phyloP scores from a whole-genome alignment of 2,888 invertebrate species.

The Euplagia quadripunctaria region DNA sequence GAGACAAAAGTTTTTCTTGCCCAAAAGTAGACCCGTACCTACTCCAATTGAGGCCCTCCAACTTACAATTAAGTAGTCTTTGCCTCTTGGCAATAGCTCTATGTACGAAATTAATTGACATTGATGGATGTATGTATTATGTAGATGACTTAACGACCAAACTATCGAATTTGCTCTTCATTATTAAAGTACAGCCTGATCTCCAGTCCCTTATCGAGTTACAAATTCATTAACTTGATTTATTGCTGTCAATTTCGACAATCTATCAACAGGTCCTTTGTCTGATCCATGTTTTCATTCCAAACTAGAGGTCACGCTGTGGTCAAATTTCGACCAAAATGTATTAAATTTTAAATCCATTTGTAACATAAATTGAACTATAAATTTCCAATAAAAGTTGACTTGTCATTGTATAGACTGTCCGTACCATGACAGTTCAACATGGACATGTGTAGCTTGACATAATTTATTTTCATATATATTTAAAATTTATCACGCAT shows the following conservation, averaged over 20 bases:
- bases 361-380: not conserved
- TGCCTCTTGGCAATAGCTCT: not conserved
- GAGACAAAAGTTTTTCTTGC: not conserved
- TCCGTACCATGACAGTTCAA: no score
- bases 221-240: constrained; percentile 15
- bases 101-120: not conserved
- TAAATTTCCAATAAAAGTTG: not conserved
- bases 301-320: not conserved
- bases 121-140: not conserved
- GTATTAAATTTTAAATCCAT: not conserved
- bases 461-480: no score
- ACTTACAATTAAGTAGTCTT: not conserved
- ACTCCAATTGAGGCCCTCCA: no score
- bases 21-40: not conserved
- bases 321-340: not conserved
- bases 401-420: not conserved
- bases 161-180: constrained; percentile 1
- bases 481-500: no score
- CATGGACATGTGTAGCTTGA: no score
- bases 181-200: constrained; percentile 1
- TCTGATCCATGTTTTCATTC: not conserved
- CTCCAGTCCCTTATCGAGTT: not conserved
- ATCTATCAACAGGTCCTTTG: constrained; percentile 4
- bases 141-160: not conserved
- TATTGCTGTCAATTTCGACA: not conserved